Percentiles rank a stretch among this genome's conserved stretches.
Evolutionary conservation across 2,113 vertebrate genomes (phyloP).

Genomic region (Epinephelus lanceolatus): DNA sequence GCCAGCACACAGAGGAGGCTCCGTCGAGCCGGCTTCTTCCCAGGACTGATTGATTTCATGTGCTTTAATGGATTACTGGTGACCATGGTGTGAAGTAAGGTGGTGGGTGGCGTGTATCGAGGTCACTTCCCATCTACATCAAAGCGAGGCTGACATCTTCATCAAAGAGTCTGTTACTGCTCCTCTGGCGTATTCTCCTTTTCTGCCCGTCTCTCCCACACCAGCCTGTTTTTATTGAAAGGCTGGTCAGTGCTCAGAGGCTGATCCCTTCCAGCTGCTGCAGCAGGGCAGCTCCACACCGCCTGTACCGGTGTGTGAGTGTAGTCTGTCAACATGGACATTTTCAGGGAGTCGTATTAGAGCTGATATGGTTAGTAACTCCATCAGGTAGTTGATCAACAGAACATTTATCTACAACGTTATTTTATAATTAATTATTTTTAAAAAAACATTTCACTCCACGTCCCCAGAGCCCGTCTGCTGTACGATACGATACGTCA

Average conservation of each 20-base stretch:
- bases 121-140: conserved; percentile 43
- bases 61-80: conserved; percentile 24
- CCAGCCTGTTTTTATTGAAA: not conserved
- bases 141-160: conserved; percentile 44
- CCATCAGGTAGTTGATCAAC: no score
- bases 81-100: not conserved
- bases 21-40: not conserved
- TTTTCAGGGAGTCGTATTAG: not conserved
- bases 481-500: no score
- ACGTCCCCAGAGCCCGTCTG: no score
- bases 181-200: conserved; percentile 9
- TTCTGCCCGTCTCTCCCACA: not conserved
- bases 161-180: conserved; percentile 31
- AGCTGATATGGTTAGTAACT: no score
- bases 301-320: not conserved
- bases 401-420: no score
- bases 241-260: not conserved
- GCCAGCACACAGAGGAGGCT: not conserved
- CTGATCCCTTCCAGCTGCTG: not conserved
- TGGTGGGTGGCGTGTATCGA: not conserved
- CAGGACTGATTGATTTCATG: conserved; percentile 22
- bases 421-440: no score
- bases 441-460: no score
- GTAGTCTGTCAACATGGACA: not conserved
- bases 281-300: not conserved